Conservation (phyloP, 2,888 invertebrate species). For the Tetramorium bicarinatum region DNA sequence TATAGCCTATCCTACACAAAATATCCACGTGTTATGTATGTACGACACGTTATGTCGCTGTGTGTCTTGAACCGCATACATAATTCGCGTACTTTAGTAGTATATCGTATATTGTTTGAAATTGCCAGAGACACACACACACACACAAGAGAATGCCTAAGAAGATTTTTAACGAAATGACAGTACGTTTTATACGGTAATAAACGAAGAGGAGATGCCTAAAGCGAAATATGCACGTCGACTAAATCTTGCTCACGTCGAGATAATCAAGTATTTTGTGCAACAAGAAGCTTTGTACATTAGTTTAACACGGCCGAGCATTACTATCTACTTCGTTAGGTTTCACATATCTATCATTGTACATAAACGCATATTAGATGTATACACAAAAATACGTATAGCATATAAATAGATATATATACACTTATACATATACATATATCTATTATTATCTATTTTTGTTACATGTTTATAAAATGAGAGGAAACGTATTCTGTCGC, state of each 20-base stretch:
- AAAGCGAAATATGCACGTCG: slow-evolving; percentile 55
- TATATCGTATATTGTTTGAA: not conserved
- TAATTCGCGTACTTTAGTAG: slow-evolving; percentile 8
- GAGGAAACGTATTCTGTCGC: slow-evolving; percentile 79
- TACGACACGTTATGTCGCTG: not conserved
- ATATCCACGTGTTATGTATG: not conserved
- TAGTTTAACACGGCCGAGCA: slow-evolving; percentile 64
- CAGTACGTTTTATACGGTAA: slow-evolving; percentile 14
- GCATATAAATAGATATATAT: slow-evolving; percentile 58
- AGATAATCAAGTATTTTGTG: slow-evolving; percentile 70
- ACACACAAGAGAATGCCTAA: not conserved
- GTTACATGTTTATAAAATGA: slow-evolving; percentile 81
- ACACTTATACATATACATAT: slow-evolving; percentile 51
- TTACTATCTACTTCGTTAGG: slow-evolving; percentile 74
- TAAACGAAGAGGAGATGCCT: slow-evolving; percentile 36
- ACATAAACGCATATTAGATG: slow-evolving; percentile 72
- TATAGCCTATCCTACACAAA: not conserved
- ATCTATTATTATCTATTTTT: slow-evolving; percentile 84
- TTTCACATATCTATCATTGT: slow-evolving; percentile 82
- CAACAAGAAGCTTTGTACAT: slow-evolving; percentile 61
- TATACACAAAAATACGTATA: slow-evolving; percentile 25
- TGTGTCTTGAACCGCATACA: not conserved
- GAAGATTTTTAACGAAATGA: slow-evolving; percentile 7
- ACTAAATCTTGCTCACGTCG: slow-evolving; percentile 66
- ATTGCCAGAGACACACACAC: not conserved